These are phyloP conservation scores for Zhuqinia jingwanae DNA, from an alignment of 2,888 invertebrate species.

Conservation along the genomic window DNA sequence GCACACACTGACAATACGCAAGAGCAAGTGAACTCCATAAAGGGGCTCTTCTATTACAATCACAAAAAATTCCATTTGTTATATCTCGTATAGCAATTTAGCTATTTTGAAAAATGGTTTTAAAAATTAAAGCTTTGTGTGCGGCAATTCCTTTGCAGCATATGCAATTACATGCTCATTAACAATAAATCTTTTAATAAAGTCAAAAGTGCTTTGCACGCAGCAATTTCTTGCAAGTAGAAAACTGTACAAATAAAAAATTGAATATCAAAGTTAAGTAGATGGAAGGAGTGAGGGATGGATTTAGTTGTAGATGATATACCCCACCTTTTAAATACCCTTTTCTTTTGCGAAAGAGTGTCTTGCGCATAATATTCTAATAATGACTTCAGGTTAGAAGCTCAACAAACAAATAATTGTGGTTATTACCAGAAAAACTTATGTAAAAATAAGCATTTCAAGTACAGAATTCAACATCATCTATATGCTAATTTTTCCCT, in stretches of 20 bases:
- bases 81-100: neutral
- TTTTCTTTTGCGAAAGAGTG: too few species aligned
- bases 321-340: too few species aligned
- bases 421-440: neutral
- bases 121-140: constrained; percentile 8
- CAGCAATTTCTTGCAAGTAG: neutral
- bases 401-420: too few species aligned
- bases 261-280: too few species aligned
- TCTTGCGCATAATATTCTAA: too few species aligned
- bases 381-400: too few species aligned
- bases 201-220: neutral
- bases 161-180: constrained; percentile 31
- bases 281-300: too few species aligned
- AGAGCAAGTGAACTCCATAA: too few species aligned
- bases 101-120: neutral
- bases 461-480: constrained; percentile 31
- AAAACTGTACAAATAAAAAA: neutral
- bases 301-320: too few species aligned
- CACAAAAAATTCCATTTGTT: neutral
- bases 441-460: constrained; percentile 13
- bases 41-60: too few species aligned
- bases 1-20: too few species aligned
- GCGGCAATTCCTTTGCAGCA: constrained; percentile 18
- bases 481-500: constrained; percentile 38
- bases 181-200: constrained; percentile 13